Conservation (phyloP, 1,140 invertebrate species). For the Halesus radiatus region DNA sequence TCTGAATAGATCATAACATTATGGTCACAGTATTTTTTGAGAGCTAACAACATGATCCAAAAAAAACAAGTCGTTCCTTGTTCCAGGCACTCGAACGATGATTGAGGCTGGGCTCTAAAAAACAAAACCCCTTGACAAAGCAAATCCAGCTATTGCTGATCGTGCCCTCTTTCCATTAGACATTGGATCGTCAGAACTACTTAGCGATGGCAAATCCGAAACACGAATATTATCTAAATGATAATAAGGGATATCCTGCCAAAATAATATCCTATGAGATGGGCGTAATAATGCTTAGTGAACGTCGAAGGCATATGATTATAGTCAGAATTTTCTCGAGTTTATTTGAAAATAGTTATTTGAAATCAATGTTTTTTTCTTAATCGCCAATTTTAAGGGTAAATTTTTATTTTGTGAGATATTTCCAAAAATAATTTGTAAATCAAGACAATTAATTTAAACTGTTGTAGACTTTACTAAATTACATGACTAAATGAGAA, state of each 20-base stretch:
- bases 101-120: slow-evolving; percentile 11
- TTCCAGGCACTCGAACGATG: slow-evolving; percentile 22
- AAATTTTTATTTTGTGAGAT: no score
- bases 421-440: no score
- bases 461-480: no score
- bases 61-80: slow-evolving; percentile 41
- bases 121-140: slow-evolving; percentile 21
- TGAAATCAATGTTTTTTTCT: no score
- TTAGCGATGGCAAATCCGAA: neutral
- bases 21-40: slow-evolving; percentile 10
- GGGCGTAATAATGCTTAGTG: no score
- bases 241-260: neutral
- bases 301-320: no score
- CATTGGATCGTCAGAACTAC: neutral
- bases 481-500: no score
- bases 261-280: neutral
- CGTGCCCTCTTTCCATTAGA: neutral
- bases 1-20: neutral
- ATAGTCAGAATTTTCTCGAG: no score
- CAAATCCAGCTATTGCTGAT: slow-evolving; percentile 6
- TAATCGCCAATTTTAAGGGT: no score
- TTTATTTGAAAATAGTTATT: no score
- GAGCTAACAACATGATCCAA: slow-evolving; percentile 18
- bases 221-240: neutral
- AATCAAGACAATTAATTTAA: no score